A percentile compares a stretch with the other conserved stretches of the same genome.
phyloP scores from a whole-genome alignment of 2,113 vertebrate genomes.

The Kryptolebias marmoratus region DNA sequence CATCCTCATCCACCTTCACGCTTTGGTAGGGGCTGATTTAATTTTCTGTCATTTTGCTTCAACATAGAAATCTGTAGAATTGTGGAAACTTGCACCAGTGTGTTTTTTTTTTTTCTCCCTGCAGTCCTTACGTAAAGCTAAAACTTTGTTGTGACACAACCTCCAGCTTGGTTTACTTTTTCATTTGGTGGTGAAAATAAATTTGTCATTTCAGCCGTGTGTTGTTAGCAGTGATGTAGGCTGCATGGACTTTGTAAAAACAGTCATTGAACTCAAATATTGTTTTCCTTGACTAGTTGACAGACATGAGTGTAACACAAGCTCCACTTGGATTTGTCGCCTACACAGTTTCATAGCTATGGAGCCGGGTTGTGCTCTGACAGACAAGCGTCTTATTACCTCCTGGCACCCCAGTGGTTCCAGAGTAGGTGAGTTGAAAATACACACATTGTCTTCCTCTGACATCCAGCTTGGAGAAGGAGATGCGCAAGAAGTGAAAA shows the following conservation, averaged over 20 bases:
- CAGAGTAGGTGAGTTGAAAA: constrained; percentile 23
- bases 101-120: neutral
- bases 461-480: constrained; percentile 16
- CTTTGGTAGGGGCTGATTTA: too few species aligned
- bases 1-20: too few species aligned
- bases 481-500: constrained; percentile 15
- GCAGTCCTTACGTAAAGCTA: too few species aligned
- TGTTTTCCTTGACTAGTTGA: neutral
- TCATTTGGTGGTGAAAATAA: too few species aligned
- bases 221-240: neutral
- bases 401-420: constrained; percentile 25
- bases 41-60: too few species aligned
- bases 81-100: neutral
- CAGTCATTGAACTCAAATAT: neutral
- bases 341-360: constrained; percentile 36
- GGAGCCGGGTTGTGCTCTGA: constrained; percentile 33
- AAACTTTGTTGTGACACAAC: too few species aligned
- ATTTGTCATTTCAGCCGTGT: neutral
- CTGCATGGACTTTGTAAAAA: neutral
- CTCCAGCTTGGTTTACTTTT: neutral
- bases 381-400: constrained; percentile 38
- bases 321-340: constrained; percentile 34
- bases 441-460: neutral
- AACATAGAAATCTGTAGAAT: neutral
- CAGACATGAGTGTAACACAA: constrained; percentile 35